Conservation (phyloP, 2,113 vertebrate species). For the Tretioscincus oriximinensis region DNA sequence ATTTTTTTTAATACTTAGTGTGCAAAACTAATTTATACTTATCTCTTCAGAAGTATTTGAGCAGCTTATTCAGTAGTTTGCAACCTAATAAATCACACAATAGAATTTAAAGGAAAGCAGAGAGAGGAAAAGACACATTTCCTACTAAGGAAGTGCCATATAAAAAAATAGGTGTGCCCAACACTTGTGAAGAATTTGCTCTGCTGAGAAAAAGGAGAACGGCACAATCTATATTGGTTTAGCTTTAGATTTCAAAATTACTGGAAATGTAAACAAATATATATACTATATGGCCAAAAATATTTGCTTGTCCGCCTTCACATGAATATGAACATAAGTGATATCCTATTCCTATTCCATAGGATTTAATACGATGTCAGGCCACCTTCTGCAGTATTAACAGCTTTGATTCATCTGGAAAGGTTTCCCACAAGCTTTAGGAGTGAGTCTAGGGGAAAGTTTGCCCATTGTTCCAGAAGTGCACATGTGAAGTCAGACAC, state of each 20-base stretch:
- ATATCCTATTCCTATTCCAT: background rate
- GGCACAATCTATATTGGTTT: background rate
- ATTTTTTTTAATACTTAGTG: background rate
- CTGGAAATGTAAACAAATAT: background rate
- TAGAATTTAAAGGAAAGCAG: background rate
- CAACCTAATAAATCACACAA: background rate
- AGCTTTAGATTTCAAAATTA: background rate
- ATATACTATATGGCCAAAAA: too few species aligned
- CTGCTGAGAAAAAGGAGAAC: background rate
- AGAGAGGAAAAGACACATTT: slow-evolving; percentile 4
- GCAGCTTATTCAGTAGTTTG: background rate
- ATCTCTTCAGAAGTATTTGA: background rate
- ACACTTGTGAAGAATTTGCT: background rate
- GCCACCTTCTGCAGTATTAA: too few species aligned
- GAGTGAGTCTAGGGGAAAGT: too few species aligned
- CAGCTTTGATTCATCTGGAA: too few species aligned
- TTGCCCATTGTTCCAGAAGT: too few species aligned
- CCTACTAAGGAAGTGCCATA: background rate
- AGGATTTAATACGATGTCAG: background rate
- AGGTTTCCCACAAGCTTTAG: too few species aligned
- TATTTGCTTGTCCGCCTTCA: too few species aligned
- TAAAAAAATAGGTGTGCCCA: background rate
- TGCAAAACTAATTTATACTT: background rate
- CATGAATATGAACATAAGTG: too few species aligned
- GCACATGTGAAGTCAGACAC: too few species aligned